Conservation (phyloP, 2,888 invertebrate genomes). For the Tipula vernalis region DNA sequence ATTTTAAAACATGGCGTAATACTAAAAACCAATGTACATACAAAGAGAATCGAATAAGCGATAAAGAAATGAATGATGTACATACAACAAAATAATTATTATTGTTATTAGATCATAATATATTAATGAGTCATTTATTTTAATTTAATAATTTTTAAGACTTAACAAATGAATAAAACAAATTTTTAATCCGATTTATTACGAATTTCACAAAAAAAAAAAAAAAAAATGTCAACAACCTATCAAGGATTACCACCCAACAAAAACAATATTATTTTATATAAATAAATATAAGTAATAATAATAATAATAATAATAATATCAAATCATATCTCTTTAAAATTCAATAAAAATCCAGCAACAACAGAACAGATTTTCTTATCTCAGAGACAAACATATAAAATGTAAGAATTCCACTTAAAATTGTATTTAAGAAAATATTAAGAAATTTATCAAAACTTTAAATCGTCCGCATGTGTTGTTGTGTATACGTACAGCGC, state of each 20-base stretch:
- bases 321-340: neutral
- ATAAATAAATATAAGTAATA: neutral
- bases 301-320: neutral
- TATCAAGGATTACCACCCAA: neutral
- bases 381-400: neutral
- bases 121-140: neutral
- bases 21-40: neutral
- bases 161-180: neutral
- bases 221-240: neutral
- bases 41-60: neutral
- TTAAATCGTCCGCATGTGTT: neutral
- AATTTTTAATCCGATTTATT: neutral
- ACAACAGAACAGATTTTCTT: neutral
- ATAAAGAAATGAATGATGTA: neutral
- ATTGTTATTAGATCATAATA: neutral
- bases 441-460: conserved; percentile 4
- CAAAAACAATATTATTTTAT: neutral
- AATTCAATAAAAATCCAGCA: neutral
- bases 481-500: neutral
- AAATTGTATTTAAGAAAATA: conserved; percentile 4
- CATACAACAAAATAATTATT: neutral
- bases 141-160: neutral
- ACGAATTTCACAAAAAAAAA: neutral
- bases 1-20: neutral
- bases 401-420: neutral